Base-by-base conservation (phyloP, 2,888 invertebrate genomes). In the Hemithea aestivaria region DNA sequence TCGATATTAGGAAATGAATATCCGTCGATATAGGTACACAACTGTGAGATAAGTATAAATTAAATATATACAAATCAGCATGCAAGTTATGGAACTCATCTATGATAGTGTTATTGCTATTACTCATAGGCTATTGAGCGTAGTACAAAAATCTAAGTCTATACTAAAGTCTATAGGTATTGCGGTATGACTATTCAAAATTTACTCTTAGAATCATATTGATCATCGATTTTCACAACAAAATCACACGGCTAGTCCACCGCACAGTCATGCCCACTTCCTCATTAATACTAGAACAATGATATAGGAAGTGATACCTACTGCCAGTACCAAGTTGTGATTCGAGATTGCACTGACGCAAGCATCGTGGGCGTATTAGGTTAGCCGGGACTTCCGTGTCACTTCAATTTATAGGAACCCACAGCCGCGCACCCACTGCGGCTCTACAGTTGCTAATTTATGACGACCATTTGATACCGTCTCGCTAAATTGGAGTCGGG, bases 221-320 rank as follows among this genome's bases (percentile, higher is more conserved):
- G n/a, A n/a, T n/a, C n/a, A n/a, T 20, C 10, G 10, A 20, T 9
- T 20, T 9, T 10, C 11, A 20, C 7, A 23, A 37, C 26, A 33
- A 29, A 33, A 37, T 28, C 27, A 27, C 20, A 23, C 7, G 12
- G 23, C 27, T 28, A 35, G 33, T 36, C 34, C 33, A 21, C 33
- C 26, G 36, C 35, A 35, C 35, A 34, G 23, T 41, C 36, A 36
- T 23, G 33, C 39, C 42, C 33, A 36, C 45, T 51, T 51, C 49
- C 49, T 47, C 28, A 12, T 21, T 33, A 37, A 40, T 34, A 40
- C 25, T 37, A 40, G 41, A 45, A 50, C 43, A 46, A 50, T 43
- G 32, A 49, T 66, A 58, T 66, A 70, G 72, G 72, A 70, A 72
- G 65, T 62, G 61, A 56, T 56, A 62, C 53, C 53, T 34, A 41